Evolutionary conservation across 2,888 invertebrate genomes (phyloP).

Genomic region (Nemurella pictetii): DNA sequence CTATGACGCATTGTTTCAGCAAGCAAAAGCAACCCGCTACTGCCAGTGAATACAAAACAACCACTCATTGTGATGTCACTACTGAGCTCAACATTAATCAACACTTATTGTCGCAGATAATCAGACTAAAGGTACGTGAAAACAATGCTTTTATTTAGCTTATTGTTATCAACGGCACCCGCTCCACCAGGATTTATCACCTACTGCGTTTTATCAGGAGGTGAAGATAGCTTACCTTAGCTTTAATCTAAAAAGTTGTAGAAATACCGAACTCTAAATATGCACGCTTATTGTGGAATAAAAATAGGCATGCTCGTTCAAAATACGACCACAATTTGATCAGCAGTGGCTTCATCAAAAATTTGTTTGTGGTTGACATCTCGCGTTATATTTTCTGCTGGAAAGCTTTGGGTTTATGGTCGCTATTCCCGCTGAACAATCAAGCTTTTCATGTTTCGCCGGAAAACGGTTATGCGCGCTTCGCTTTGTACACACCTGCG

Average conservation of each 20-base stretch:
- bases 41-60: neutral
- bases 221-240: neutral
- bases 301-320: too few species aligned
- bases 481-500: neutral
- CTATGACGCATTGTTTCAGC: slow-evolving; percentile 19
- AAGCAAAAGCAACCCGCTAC: neutral
- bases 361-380: neutral
- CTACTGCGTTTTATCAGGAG: neutral
- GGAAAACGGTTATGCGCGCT: neutral
- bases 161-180: neutral
- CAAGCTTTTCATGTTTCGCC: neutral
- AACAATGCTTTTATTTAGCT: neutral
- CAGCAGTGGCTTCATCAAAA: neutral
- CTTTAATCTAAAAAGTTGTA: too few species aligned
- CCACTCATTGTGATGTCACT: neutral
- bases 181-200: neutral
- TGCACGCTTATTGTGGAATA: neutral
- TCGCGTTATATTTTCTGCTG: neutral
- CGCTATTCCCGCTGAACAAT: neutral
- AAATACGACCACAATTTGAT: neutral
- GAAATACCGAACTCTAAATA: neutral
- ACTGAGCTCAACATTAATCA: slow-evolving; percentile 9
- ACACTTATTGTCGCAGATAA: neutral
- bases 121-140: neutral
- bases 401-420: neutral